A percentile compares a stretch with the other conserved stretches of the same genome.
These are phyloP conservation scores for Rhopilema esculentum DNA, from an alignment of 30 jellyfish, hydroid and myxozoan genomes.

Conservation along the genomic window DNA sequence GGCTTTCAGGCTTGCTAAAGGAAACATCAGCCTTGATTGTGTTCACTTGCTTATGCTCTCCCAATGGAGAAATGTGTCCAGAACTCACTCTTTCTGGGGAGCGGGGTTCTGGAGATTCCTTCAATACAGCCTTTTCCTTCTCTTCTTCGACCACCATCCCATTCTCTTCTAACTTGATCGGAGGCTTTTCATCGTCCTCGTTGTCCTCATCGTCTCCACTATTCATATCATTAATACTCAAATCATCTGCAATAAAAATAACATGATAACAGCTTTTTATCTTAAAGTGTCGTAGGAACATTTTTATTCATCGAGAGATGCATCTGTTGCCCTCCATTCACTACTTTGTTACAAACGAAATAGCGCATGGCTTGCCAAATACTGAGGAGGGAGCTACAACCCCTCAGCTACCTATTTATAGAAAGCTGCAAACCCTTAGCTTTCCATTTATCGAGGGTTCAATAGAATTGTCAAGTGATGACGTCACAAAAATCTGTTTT, in stretches of 20 bases:
- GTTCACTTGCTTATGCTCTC: slow-evolving; percentile 15
- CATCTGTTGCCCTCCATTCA: too few species aligned
- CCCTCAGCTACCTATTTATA: too few species aligned
- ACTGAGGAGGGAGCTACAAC: too few species aligned
- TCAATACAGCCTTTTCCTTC: slow-evolving; percentile 10
- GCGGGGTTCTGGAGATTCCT: not conserved
- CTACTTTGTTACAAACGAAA: too few species aligned
- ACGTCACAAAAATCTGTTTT: too few species aligned
- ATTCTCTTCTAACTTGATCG: slow-evolving; percentile 35
- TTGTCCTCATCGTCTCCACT: slow-evolving; percentile 23
- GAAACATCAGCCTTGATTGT: slow-evolving; percentile 1
- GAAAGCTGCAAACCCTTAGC: too few species aligned
- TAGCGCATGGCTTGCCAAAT: too few species aligned
- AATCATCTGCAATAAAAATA: slow-evolving; percentile 30
- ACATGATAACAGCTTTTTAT: too few species aligned
- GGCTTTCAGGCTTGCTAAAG: slow-evolving; percentile 12
- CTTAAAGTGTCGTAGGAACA: too few species aligned
- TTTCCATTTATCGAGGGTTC: too few species aligned
- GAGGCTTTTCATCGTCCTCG: slow-evolving; percentile 11
- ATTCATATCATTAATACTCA: slow-evolving; percentile 12
- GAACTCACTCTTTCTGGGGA: not conserved
- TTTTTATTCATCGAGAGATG: too few species aligned
- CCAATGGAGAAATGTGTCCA: slow-evolving; percentile 3
- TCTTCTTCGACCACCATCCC: slow-evolving; percentile 3
- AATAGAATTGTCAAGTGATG: too few species aligned